Conservation (phyloP, 2,888 invertebrate species). For the Eumacrocentrus americanus region DNA sequence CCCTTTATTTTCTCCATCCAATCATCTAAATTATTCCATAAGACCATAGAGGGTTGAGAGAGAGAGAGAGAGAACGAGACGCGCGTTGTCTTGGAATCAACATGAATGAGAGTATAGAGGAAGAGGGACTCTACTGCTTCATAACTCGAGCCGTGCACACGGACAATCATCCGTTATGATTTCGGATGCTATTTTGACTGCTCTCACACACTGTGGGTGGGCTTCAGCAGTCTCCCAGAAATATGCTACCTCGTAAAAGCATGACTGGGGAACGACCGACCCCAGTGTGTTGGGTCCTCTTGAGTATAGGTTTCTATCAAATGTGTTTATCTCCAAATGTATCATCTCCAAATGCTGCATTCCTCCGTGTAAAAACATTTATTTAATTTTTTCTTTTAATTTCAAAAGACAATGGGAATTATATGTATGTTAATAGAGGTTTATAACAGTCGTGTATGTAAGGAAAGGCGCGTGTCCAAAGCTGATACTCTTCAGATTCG, state of each 20-base stretch:
- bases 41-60: conserved; percentile 40
- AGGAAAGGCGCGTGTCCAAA: conserved; percentile 10
- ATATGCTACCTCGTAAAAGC: conserved; percentile 60
- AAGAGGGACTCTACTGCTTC: conserved; percentile 54
- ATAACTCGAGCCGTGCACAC: conserved; percentile 53
- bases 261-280: too few species aligned
- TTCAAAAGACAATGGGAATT: neutral
- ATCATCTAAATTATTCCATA: conserved; percentile 60
- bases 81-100: conserved; percentile 6
- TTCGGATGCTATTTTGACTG: conserved; percentile 60
- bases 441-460: too few species aligned
- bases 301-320: conserved; percentile 39
- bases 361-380: neutral
- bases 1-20: conserved; percentile 42
- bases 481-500: conserved; percentile 24
- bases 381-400: too few species aligned
- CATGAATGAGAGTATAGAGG: conserved; percentile 30
- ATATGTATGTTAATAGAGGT: too few species aligned
- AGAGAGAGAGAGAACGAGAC: conserved; percentile 9
- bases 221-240: conserved; percentile 55
- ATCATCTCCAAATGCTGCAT: conserved; percentile 2
- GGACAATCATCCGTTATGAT: conserved; percentile 61
- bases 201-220: conserved; percentile 51
- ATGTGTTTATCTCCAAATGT: conserved; percentile 41
- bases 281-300: conserved; percentile 39